A percentile compares a stretch with the other conserved stretches of the same genome.
Evolutionary conservation across 2,888 invertebrate species (phyloP).

Genomic region (Uloborus plumipes): DNA sequence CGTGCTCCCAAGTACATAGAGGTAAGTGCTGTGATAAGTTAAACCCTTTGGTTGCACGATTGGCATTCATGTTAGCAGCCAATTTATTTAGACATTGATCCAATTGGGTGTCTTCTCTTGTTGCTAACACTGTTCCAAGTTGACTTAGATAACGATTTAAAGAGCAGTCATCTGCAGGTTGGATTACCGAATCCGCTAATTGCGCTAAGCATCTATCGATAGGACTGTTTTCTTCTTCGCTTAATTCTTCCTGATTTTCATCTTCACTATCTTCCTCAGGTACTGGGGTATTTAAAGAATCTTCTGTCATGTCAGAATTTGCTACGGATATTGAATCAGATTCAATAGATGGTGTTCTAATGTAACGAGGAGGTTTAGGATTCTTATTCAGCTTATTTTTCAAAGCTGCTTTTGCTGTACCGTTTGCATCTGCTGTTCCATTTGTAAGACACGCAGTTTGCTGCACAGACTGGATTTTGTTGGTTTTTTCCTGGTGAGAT

Average conservation of each 20-base stretch:
- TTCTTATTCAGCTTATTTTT: constrained; percentile 1
- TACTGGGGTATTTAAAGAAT: constrained; percentile 53
- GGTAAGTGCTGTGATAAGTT: constrained; percentile 50
- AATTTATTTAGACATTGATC: constrained; percentile 55
- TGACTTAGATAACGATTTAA: constrained; percentile 56
- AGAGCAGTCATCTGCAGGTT: constrained; percentile 55
- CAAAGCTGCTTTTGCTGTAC: not conserved
- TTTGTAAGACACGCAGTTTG: not conserved
- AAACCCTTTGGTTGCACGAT: constrained; percentile 62
- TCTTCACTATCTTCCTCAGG: constrained; percentile 27
- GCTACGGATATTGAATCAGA: constrained; percentile 61
- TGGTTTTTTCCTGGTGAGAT: not conserved
- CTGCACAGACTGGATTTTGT: not conserved
- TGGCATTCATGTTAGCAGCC: constrained; percentile 44
- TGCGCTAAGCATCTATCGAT: constrained; percentile 58
- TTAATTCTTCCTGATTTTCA: constrained; percentile 37
- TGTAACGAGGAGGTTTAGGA: not conserved
- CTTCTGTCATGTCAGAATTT: constrained; percentile 64
- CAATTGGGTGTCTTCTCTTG: constrained; percentile 41
- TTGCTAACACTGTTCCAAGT: constrained; percentile 53
- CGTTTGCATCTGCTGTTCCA: not conserved
- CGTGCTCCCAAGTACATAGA: constrained; percentile 51
- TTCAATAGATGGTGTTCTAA: constrained; percentile 47
- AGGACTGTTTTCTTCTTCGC: constrained; percentile 58
- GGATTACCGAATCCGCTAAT: constrained; percentile 55